Evolutionary conservation across 2,797 vertebrate genomes (phyloP).

Genomic region (Momotus momota): DNA sequence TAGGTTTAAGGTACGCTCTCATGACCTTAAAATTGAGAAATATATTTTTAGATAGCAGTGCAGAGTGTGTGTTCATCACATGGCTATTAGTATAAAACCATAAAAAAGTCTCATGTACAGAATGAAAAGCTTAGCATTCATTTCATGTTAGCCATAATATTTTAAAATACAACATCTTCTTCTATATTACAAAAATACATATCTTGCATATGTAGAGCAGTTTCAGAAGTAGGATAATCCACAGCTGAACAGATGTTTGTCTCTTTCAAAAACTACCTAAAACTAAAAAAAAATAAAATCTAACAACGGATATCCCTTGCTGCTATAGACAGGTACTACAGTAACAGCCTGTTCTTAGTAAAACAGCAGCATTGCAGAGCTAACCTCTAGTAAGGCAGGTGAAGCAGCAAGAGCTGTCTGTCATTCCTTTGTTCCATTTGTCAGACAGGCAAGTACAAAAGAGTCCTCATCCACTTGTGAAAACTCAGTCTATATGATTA

Average conservation of each 20-base stretch:
- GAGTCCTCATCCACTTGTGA: neutral
- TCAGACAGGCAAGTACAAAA: neutral
- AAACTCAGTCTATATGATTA: neutral
- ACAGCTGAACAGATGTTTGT: neutral
- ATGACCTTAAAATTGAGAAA: neutral
- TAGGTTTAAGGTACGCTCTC: neutral
- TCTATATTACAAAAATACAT: neutral
- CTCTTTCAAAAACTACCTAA: neutral
- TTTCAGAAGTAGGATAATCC: neutral
- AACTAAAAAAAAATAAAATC: neutral
- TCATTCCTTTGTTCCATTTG: neutral
- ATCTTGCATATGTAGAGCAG: neutral
- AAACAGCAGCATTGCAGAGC: neutral
- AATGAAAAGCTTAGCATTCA: neutral
- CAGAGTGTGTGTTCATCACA: neutral
- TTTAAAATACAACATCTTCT: neutral
- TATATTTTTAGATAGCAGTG: neutral
- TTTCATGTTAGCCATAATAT: neutral
- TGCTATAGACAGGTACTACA: neutral
- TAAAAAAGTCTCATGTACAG: neutral
- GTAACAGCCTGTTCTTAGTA: neutral
- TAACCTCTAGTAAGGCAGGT: neutral
- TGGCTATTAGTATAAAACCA: neutral
- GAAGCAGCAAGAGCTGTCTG: neutral
- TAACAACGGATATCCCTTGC: accelerated